phyloP scores from a whole-genome alignment of 2,888 invertebrate genomes.

The Caenorhabditis plicata region DNA sequence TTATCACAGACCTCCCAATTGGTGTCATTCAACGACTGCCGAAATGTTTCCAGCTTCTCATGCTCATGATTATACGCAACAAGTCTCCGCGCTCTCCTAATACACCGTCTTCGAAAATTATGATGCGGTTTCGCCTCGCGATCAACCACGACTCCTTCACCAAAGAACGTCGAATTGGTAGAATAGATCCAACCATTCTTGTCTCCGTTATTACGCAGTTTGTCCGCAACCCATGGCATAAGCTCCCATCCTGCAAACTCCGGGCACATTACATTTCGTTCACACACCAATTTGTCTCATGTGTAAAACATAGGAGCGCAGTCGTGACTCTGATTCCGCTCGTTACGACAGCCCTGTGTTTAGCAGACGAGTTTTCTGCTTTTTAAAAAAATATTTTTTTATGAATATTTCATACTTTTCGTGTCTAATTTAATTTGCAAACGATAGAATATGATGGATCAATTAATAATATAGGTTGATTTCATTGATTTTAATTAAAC shows the following conservation, averaged over 20 bases:
- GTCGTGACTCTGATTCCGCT: too few relatives aligned
- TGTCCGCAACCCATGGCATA: constrained; percentile 48
- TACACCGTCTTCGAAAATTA: constrained; percentile 13
- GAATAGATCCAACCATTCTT: constrained; percentile 58
- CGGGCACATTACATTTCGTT: too few relatives aligned
- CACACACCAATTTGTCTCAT: too few relatives aligned
- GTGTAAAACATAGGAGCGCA: too few relatives aligned
- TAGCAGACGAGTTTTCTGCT: too few relatives aligned
- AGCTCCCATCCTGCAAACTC: constrained; percentile 54
- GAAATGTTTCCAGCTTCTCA: constrained; percentile 17
- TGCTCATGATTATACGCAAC: constrained; percentile 13
- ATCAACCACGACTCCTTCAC: constrained; percentile 23
- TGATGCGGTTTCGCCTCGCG: constrained; percentile 16
- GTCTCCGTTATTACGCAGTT: constrained; percentile 50
- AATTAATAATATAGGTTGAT: too few relatives aligned
- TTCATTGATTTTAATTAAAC: too few relatives aligned
- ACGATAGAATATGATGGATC: too few relatives aligned
- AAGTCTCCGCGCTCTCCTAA: constrained; percentile 8
- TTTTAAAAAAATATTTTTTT: too few relatives aligned
- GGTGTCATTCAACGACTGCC: constrained; percentile 1
- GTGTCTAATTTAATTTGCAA: too few relatives aligned
- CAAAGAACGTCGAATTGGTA: constrained; percentile 41
- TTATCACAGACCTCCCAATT: constrained; percentile 44
- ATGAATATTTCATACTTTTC: too few relatives aligned
- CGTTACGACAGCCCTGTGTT: too few relatives aligned